Evolutionary conservation across 1,140 invertebrate species (phyloP).

Genomic region (Campoletis sonorensis): DNA sequence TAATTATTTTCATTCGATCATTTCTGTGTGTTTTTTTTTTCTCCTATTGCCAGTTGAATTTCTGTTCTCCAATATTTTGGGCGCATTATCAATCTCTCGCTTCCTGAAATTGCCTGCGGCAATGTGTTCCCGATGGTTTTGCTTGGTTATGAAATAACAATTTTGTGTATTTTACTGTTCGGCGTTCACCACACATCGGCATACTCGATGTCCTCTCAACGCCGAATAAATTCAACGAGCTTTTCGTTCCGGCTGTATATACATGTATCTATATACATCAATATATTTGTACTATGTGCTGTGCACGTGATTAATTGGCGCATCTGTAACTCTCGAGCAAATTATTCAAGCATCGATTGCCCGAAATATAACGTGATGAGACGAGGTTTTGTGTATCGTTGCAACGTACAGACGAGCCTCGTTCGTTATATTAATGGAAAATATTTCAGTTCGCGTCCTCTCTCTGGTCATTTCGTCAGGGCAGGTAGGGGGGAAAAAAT

Average conservation of each 20-base stretch:
- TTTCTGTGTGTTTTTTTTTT: conserved; percentile 17
- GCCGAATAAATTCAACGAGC: conserved; percentile 37
- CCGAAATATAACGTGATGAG: conserved; percentile 41
- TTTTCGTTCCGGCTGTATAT: background rate
- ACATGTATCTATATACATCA: background rate
- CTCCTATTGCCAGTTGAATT: conserved; percentile 27
- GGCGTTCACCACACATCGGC: background rate
- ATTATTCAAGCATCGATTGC: conserved; percentile 45
- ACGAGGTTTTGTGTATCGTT: conserved; percentile 15
- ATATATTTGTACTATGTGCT: background rate
- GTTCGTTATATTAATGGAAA: conserved; percentile 37
- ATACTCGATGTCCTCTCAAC: conserved; percentile 4
- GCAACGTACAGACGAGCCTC: background rate
- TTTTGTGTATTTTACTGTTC: conserved; percentile 45
- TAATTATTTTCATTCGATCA: conserved; percentile 27
- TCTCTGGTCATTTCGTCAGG: conserved; percentile 7
- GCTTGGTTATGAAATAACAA: conserved; percentile 43
- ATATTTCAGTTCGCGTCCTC: conserved; percentile 15
- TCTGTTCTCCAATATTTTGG: conserved; percentile 21
- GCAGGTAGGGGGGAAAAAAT: background rate
- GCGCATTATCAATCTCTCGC: conserved; percentile 34
- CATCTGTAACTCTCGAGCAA: conserved; percentile 43
- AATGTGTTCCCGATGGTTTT: conserved; percentile 27
- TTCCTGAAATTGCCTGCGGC: conserved; percentile 21
- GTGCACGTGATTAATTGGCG: conserved; percentile 45